Evolutionary conservation across 2,797 vertebrate genomes (phyloP), one percentile per base, ranked within the genome.

Genomic region (Anas georgica): DNA sequence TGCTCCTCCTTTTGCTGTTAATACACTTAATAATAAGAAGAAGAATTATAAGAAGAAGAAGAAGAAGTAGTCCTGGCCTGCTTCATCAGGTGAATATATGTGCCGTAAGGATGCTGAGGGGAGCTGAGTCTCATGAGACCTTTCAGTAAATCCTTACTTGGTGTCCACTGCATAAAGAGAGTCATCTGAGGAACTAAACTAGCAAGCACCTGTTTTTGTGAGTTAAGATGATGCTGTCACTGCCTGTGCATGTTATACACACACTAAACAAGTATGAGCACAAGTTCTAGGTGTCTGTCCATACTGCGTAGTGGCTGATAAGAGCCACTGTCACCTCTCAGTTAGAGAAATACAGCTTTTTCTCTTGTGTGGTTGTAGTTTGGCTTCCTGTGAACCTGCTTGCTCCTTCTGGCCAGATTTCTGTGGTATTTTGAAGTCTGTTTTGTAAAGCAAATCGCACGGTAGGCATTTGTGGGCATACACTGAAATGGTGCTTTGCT

Each of bases 141-240:
- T 63, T 58, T 43, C 33, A 39, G 55, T 72, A 54, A 67, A 81
- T n/a, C 29, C 29, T 28, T 86, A 13, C 31, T 48, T 22, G 5
- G 28, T 16, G 35, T 4, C 41, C 0, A 0, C 35, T 50, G 7
- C 48, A 50, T 50, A 37, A 63, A 35, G 11, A 74, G 29, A 63
- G 26, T 35, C 29, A 29, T n/a, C 18, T 48, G 35, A 84, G 54
- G 58, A 33, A 14, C 60, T 37, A 33, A 64, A 7, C 11, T 75
- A 81, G 20, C 6, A 67, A 55, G 17, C 4, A 21, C 21, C 23
- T 46, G 17, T 9, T 16, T 31, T 21, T 37, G 74, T 83, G 48
- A 74, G 46, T 70, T 70, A 45, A 28, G 8, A 66, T 26, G 26
- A 28, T 76, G 25, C 10, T 6, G 45, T 69, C 73, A 8, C 9